These are phyloP conservation scores for Stichopus chloronotus DNA, from an alignment of 35 echinoderm and acorn worm species.

Conservation along the genomic window DNA sequence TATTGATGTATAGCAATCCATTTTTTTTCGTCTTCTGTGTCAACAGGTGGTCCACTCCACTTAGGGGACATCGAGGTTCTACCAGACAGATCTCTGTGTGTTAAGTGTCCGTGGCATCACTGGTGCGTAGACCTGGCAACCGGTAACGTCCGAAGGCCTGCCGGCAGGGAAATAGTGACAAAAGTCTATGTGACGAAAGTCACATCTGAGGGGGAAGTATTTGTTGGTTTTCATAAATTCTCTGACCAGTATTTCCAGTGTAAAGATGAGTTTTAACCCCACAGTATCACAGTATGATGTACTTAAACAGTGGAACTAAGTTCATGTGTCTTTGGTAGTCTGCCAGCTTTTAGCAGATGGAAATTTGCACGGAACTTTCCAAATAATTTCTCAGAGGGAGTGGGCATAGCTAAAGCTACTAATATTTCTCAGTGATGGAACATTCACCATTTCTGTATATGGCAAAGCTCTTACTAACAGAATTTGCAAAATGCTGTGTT, in stretches of 20 bases:
- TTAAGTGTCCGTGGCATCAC: conserved; percentile 86
- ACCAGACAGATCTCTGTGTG: conserved; percentile 81
- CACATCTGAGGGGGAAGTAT: conserved; percentile 60
- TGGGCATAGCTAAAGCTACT: too few species aligned
- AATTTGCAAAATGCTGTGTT: too few species aligned
- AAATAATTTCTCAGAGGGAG: too few species aligned
- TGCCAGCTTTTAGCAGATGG: too few species aligned
- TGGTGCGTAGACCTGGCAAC: conserved; percentile 82
- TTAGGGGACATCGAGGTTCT: conserved; percentile 91
- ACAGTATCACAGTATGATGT: background rate
- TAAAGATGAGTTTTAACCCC: background rate
- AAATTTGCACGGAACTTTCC: too few species aligned
- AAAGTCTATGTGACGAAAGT: conserved; percentile 77
- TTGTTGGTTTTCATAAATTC: conserved; percentile 67
- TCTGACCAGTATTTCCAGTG: conserved; percentile 19
- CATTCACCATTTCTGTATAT: too few species aligned
- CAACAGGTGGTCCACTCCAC: conserved; percentile 83
- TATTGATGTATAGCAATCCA: too few species aligned
- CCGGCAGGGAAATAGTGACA: conserved; percentile 40
- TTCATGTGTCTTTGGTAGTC: background rate
- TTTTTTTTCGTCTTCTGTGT: background rate
- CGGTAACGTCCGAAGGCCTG: conserved; percentile 48
- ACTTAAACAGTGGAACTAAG: background rate
- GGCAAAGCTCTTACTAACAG: too few species aligned
- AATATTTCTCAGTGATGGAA: too few species aligned